A percentile compares a stretch with the other conserved stretches of the same genome.
Evolutionary conservation across 2,113 vertebrate species (phyloP).

Genomic region (Pontoporia blainvillei): DNA sequence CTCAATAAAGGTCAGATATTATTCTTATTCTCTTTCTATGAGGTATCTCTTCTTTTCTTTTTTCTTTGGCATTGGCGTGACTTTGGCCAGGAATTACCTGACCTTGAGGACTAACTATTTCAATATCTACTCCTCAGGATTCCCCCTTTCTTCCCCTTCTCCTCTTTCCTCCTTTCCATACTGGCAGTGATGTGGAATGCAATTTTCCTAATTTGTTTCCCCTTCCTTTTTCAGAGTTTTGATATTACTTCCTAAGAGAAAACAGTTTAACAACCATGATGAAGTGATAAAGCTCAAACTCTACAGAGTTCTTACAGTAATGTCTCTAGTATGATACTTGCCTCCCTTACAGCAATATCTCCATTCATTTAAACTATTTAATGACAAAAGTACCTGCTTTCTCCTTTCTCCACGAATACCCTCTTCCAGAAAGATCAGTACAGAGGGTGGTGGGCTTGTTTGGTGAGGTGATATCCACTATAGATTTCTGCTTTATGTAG

Average conservation of each 20-base stretch:
- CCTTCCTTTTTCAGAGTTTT: constrained; percentile 25
- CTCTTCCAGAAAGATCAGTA: background rate
- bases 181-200: background rate
- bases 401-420: background rate
- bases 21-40: background rate
- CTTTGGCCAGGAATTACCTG: background rate
- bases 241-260: background rate
- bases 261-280: background rate
- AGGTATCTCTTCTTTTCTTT: background rate
- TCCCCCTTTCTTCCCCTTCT: background rate
- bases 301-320: background rate
- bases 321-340: background rate
- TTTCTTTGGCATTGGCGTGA: background rate
- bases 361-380: background rate
- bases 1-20: background rate
- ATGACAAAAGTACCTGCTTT: background rate
- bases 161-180: background rate
- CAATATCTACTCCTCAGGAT: background rate
- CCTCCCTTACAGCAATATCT: background rate
- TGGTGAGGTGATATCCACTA: background rate
- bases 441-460: background rate
- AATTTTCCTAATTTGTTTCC: background rate
- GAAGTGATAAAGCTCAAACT: background rate
- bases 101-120: background rate
- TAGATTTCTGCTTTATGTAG: background rate